Conservation (phyloP, 2,797 vertebrate species). For the Sebastes hopkinsi region DNA sequence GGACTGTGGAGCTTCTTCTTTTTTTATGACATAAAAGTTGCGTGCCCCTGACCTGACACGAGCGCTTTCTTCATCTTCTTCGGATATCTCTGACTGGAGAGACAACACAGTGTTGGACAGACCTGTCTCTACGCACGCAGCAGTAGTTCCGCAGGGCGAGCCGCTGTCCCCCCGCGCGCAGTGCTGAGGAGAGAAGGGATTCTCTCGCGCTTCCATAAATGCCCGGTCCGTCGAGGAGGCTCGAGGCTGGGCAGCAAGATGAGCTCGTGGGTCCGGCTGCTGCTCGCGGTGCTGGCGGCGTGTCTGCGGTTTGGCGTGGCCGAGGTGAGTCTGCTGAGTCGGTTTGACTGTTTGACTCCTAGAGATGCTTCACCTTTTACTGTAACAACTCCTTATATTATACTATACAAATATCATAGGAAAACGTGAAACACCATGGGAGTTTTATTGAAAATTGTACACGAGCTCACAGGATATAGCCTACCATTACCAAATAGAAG, state of each 20-base stretch:
- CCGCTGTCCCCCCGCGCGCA: conserved; percentile 68
- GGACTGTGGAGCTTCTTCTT: background rate
- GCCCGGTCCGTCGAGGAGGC: conserved; percentile 79
- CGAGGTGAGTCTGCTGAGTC: conserved; percentile 75
- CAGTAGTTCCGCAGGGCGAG: conserved; percentile 47
- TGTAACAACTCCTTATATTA: too few species aligned
- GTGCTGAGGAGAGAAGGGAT: conserved; percentile 74
- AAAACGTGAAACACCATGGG: background rate
- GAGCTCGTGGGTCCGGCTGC: conserved; percentile 83
- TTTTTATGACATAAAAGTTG: background rate
- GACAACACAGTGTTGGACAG: conserved; percentile 11
- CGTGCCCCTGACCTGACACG: background rate
- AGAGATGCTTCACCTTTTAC: background rate
- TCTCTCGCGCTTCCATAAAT: conserved; percentile 82
- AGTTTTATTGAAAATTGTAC: background rate
- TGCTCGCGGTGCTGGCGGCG: conserved; percentile 81
- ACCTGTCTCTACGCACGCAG: conserved; percentile 30
- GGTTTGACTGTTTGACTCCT: background rate
- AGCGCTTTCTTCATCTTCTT: background rate
- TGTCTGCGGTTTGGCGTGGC: conserved; percentile 72
- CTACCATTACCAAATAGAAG: too few species aligned
- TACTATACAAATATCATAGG: too few species aligned
- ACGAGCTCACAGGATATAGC: background rate
- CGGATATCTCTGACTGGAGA: conserved; percentile 23
- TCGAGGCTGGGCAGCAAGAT: conserved; percentile 84